Base-by-base conservation (phyloP, 2,797 vertebrate species). In the Lemur catta region DNA sequence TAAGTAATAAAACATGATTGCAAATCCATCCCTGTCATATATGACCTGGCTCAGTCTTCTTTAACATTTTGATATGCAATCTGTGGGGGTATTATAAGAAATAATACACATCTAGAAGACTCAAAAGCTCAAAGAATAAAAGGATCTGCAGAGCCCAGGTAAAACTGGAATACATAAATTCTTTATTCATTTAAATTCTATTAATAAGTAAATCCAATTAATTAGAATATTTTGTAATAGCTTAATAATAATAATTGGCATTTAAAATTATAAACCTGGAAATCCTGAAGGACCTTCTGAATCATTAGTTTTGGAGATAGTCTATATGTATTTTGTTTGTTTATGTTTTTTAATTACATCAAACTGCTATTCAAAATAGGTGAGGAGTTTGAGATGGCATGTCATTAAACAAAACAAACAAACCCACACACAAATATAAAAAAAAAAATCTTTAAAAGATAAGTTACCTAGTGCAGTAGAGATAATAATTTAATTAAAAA, bases 181-280 rank as follows among this genome's bases (percentile, higher is more conserved):
- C 30, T 33, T 52, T 90, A 2, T 84, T 91, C 79, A 85, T 38
- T 50, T 74, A 59, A 88, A 59, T 81, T 86, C 28, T 91, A 61
- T 90, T 72, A 74, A 57, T 89, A 38, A 95, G 33, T 35, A 93
- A 95, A 65, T 15, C 9, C 9, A 82, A 61, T 33, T 91, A 91
- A 59, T 75, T 50, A 24, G 79, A 6, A 41, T 72, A 61, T 71
- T 90, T 52, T 89, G 7, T 63, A 85, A 81, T 80, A 81, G 20
- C 30, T 76, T 84, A 91, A 35, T 30, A 67, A 69, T 67, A 86
- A 57, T 38, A 75, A 84, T 13, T 65, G 55, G 13, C 33, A 92
- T 91, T 85, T 95, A 81, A 94, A 95, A 81, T 92, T 50, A 90
- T 65, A 92, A 94, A 89, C 13, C 74, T 72, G 22, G 55, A 80